phyloP scores from a whole-genome alignment of 1,140 invertebrate species.

The Calycopis cecrops region DNA sequence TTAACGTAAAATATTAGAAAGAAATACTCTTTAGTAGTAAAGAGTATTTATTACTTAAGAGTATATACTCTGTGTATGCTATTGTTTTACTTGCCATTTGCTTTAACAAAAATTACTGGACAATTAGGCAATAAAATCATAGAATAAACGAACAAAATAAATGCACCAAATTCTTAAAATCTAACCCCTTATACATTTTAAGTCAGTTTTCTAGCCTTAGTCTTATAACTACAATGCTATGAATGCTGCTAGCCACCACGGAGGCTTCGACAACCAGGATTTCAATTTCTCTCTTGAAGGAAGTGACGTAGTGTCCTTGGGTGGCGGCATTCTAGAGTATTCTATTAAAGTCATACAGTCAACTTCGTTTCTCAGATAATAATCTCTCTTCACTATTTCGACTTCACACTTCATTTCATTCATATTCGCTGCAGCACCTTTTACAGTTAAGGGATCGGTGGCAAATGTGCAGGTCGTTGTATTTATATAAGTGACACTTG shows the following conservation, averaged over 20 bases:
- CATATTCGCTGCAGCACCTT: slow-evolving; percentile 39
- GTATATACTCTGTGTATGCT: no score
- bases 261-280: slow-evolving; percentile 50
- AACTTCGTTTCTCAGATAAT: slow-evolving; percentile 36
- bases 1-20: no score
- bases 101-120: no score
- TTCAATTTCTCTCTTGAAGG: slow-evolving; percentile 49
- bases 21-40: no score
- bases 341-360: slow-evolving; percentile 47
- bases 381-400: slow-evolving; percentile 44
- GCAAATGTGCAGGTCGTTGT: slow-evolving; percentile 18
- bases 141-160: neutral
- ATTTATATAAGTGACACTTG: slow-evolving; percentile 21
- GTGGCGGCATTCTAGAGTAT: slow-evolving; percentile 56
- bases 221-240: slow-evolving; percentile 35
- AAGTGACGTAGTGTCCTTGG: slow-evolving; percentile 39
- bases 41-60: no score
- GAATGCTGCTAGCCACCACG: slow-evolving; percentile 63
- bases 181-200: neutral
- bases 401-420: slow-evolving; percentile 49
- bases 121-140: no score
- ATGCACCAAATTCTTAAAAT: neutral
- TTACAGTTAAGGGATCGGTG: slow-evolving; percentile 45
- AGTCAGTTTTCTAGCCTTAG: neutral
- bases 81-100: no score